Evolutionary conservation across 2,797 vertebrate genomes (phyloP), one percentile per base, ranked within the genome.

Genomic region (Typhlichthys eigenmanni): DNA sequence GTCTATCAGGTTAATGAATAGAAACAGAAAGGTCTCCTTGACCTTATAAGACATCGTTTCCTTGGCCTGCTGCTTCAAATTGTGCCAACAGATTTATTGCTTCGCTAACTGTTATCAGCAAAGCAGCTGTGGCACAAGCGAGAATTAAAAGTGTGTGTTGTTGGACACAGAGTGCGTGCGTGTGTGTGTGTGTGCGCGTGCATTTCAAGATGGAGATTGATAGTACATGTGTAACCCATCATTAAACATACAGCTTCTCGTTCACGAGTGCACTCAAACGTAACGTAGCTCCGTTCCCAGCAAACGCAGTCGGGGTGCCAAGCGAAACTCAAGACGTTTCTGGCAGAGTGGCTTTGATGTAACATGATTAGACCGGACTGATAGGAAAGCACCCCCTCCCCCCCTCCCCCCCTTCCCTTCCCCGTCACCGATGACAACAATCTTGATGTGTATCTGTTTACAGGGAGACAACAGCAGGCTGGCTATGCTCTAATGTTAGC

Each of bases 391-490:
- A 58, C 62, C 64, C 51, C 34, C 5, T 7, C 34, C 34, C 6
- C 34, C 5, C 19, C 1, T 60, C 64, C 51, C 34, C 1, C 34
- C 5, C 5, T 2, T 5, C 5, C 34, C 24, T 29, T 6, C 34
- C 34, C 5, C 7, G 8, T 38, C 8, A 9, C 34, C 7, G 34
- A 38, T 38, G 34, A 38, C 34, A 9, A 38, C 34, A 69, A 68
- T 68, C 63, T 58, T n/a, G 69, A 81, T 81, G 19, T 69, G 61
- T 72, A 80, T 88, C 76, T 85, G 66, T 85, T 82, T 76, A 81
- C 75, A n/a, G 12, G 60, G 43, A 62, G 71, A 85, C 64, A 79
- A 78, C 58, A 7, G 13, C 54, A 24, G 17, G 58, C 74, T 69
- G 17, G 60, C 74, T 69, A 51, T 84, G 72, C 81, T 69, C 71